Evolutionary conservation across 2,888 invertebrate genomes (phyloP).

Genomic region (Lottia scabra): DNA sequence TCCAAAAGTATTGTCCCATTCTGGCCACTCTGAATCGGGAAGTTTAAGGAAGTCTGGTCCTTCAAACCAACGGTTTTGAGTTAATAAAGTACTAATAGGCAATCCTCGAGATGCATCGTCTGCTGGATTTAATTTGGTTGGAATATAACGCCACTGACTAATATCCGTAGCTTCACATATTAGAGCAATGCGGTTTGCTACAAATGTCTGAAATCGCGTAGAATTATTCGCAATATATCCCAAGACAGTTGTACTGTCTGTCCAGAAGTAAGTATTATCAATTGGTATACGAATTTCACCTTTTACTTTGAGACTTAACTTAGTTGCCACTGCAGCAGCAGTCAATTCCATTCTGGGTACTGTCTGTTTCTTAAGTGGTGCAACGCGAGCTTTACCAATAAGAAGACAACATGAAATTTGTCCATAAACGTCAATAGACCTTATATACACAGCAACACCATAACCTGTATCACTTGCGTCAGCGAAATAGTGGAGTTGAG

Average conservation of each 20-base stretch:
- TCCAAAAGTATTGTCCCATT: too few species aligned
- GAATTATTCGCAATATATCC: conserved; percentile 5
- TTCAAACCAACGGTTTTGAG: background rate
- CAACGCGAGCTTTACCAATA: background rate
- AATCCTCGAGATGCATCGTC: background rate
- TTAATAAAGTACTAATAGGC: too few species aligned
- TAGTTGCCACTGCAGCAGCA: too few species aligned
- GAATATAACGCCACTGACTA: background rate
- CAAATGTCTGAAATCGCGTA: conserved; percentile 7
- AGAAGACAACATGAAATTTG: too few species aligned
- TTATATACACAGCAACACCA: background rate
- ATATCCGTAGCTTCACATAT: conserved; percentile 1
- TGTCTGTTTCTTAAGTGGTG: too few species aligned
- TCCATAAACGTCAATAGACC: background rate
- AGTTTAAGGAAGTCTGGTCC: background rate
- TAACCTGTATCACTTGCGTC: background rate
- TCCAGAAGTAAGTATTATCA: too few species aligned
- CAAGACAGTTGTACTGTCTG: background rate
- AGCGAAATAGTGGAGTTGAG: background rate
- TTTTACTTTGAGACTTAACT: too few species aligned
- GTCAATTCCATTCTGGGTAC: too few species aligned
- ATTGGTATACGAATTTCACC: too few species aligned
- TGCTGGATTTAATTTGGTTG: background rate
- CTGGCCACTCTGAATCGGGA: background rate
- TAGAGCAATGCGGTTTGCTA: conserved; percentile 7